Evolutionary conservation across 2,113 vertebrate genomes (phyloP), one percentile per base, ranked within the genome.

Genomic region (Carassius auratus): DNA sequence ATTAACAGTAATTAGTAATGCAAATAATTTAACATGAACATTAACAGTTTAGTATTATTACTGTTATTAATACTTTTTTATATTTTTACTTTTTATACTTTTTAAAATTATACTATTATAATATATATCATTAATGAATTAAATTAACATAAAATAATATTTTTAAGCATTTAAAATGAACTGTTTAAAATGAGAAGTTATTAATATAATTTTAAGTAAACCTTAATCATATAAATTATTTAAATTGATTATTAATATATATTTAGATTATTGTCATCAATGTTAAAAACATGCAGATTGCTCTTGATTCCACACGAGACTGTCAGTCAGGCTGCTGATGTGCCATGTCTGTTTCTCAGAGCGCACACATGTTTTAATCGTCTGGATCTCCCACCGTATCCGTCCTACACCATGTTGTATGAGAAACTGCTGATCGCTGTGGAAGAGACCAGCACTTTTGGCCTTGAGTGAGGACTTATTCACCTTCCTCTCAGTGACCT

Each of bases 361-460:
- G 96, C 96, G 36, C 97, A 97, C 90, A 97, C 97, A 0, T 97
- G 96, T 91, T 97, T 97, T 90, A 97, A 97, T 87, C 95, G 97
- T 45, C 89, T 97, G 93, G 97, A 97, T 92, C 96, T 97, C 79
- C 97, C 97, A 76, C 96, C 97, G 13, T 97, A 97, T 87, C 96
- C 96, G 42, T 97, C 96, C 0, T 97, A 96, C 92, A 95, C 96
- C 62, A 96, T 97, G 96, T 90, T 97, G 42, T 95, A 96, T 75
- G 96, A 97, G 91, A 97, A 97, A 92, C 91, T 97, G 81, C 92
- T 97, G 88, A 96, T 96, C 78, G 97, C 96, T 52, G 96, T 97
- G 83, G 96, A 97, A 94, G 97, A 97, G 92, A 97, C 97, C 85
- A 97, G 96, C 92, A 97, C 96, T 61, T 97, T 97, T 91, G 97